Percentiles rank a stretch among this genome's conserved stretches.
Conservation (phyloP, 1,140 invertebrate species). For the Bombus cullumanus region DNA sequence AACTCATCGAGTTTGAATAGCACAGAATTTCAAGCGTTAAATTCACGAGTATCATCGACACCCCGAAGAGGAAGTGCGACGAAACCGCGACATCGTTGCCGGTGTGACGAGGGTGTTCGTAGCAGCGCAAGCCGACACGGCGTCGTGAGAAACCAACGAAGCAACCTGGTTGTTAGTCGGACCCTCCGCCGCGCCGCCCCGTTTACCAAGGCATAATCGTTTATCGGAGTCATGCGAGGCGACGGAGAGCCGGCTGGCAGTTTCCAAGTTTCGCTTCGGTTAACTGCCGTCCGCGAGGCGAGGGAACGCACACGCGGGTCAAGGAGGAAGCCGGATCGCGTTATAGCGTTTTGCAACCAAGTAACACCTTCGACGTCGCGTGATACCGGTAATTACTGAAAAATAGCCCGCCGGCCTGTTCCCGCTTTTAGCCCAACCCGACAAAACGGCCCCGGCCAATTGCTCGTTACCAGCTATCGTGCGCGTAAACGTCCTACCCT, state of each 20-base stretch:
- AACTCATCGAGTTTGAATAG: background rate
- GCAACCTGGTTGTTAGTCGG: constrained; percentile 77
- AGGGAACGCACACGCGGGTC: constrained; percentile 25
- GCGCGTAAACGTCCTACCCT: constrained; percentile 77
- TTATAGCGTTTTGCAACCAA: constrained; percentile 55
- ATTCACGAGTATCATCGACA: background rate
- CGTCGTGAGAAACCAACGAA: constrained; percentile 74
- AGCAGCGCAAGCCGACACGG: constrained; percentile 40
- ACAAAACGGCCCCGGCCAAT: constrained; percentile 75
- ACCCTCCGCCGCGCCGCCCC: constrained; percentile 52
- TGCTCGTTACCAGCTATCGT: constrained; percentile 76
- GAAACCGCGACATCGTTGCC: background rate
- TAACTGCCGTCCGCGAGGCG: constrained; percentile 69
- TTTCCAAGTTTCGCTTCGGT: constrained; percentile 74
- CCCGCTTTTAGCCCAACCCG: constrained; percentile 75
- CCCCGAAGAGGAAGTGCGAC: too few relatives aligned
- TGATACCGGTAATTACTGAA: constrained; percentile 81
- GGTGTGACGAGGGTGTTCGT: background rate
- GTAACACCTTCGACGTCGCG: constrained; percentile 80
- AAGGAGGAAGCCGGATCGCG: constrained; percentile 41
- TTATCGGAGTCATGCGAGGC: constrained; percentile 78
- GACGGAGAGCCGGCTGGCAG: constrained; percentile 64
- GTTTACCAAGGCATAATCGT: constrained; percentile 75
- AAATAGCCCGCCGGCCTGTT: constrained; percentile 75
- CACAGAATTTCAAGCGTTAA: background rate